These are phyloP conservation scores for Nyctereutes procyonoides DNA, from an alignment of 2,113 vertebrate species.

Conservation along the genomic window DNA sequence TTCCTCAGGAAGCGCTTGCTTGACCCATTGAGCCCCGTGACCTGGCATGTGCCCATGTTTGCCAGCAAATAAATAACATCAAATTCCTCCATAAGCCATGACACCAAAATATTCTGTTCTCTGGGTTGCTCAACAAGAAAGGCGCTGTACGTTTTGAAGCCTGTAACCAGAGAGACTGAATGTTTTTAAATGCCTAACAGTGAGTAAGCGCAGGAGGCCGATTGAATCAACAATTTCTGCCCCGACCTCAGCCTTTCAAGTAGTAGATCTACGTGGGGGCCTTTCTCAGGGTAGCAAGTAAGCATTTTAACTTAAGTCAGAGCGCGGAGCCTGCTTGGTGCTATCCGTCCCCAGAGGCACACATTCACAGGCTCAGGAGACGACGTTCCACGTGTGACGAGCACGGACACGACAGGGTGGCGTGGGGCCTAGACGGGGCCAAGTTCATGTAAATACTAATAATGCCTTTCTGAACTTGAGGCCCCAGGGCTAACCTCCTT, in stretches of 20 bases:
- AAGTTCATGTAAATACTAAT: neutral
- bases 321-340: too few species aligned
- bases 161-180: conserved; percentile 21
- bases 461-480: neutral
- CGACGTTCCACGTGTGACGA: too few species aligned
- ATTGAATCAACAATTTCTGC: neutral
- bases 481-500: neutral
- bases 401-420: neutral
- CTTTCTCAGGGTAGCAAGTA: neutral
- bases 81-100: neutral
- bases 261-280: neutral
- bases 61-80: neutral
- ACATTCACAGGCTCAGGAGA: neutral
- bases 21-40: neutral
- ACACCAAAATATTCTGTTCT: neutral
- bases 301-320: neutral
- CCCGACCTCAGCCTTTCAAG: neutral
- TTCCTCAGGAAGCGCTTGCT: neutral
- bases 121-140: neutral
- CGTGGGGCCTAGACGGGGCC: neutral
- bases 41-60: neutral
- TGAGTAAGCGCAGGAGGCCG: neutral
- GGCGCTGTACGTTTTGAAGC: neutral
- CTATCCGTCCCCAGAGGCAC: fast-evolving
- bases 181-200: conserved; percentile 20